These are phyloP conservation scores for Pseudochaenichthys georgianus DNA, from an alignment of 2,797 vertebrate genomes.

Conservation along the genomic window DNA sequence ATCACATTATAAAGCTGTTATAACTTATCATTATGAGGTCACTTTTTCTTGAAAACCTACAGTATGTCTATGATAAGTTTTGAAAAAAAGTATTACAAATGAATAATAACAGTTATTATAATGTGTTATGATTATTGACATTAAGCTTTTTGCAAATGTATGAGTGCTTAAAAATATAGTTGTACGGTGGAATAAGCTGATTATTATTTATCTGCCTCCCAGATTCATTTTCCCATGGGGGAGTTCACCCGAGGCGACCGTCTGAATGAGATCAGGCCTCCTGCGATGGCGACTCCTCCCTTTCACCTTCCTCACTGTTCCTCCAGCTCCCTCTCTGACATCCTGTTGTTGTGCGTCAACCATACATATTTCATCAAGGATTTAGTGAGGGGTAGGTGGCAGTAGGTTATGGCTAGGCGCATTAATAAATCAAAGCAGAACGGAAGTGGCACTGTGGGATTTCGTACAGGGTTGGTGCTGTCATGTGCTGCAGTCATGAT, in stretches of 20 bases:
- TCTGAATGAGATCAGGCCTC: slow-evolving; percentile 53
- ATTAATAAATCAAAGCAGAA: slow-evolving; percentile 73
- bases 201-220: background rate
- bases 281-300: slow-evolving; percentile 13
- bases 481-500: background rate
- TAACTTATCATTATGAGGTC: too few species aligned
- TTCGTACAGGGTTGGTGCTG: slow-evolving; percentile 1
- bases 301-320: slow-evolving; percentile 29
- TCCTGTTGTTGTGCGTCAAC: slow-evolving; percentile 63
- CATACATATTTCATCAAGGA: slow-evolving; percentile 74
- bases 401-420: slow-evolving; percentile 37
- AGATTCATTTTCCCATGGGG: slow-evolving; percentile 12
- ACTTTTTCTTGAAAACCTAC: too few species aligned
- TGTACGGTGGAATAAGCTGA: too few species aligned
- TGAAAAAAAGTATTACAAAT: too few species aligned
- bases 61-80: too few species aligned
- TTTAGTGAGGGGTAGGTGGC: slow-evolving; percentile 59
- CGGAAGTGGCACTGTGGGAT: slow-evolving; percentile 21
- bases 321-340: slow-evolving; percentile 58
- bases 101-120: too few species aligned
- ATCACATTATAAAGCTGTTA: too few species aligned
- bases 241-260: slow-evolving; percentile 41
- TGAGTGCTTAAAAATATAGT: too few species aligned
- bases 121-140: too few species aligned
- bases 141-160: too few species aligned